Evolutionary conservation across 2,888 invertebrate species (phyloP).

Genomic region (Cyaniris semiargus): DNA sequence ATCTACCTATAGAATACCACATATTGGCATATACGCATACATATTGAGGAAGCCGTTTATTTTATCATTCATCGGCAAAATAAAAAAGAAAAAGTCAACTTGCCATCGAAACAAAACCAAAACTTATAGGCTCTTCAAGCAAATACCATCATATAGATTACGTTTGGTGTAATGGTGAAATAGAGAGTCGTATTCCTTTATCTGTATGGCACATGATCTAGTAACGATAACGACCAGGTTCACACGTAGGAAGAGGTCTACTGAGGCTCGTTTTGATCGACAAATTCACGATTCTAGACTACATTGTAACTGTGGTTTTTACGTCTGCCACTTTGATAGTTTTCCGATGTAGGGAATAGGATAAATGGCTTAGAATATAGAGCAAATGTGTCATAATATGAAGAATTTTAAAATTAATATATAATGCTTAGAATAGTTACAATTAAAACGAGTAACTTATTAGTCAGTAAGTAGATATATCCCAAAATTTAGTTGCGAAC

Average conservation of each 20-base stretch:
- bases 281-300: background rate
- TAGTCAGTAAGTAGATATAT: no score
- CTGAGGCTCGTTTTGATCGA: background rate
- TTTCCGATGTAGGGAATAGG: background rate
- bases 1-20: no score
- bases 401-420: no score
- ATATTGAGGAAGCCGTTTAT: no score
- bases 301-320: background rate
- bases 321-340: background rate
- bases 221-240: conserved; percentile 6
- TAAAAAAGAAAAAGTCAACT: background rate
- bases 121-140: background rate
- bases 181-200: background rate
- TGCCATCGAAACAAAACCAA: background rate
- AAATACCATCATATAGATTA: background rate
- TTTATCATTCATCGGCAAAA: no score
- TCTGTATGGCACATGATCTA: conserved; percentile 3
- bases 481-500: no score
- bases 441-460: no score
- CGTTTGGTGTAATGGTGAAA: conserved; percentile 6
- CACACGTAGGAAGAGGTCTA: conserved; percentile 6
- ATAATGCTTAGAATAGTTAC: no score
- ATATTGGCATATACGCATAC: no score
- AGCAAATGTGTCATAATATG: no score
- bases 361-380: no score